phyloP scores from a whole-genome alignment of 2,888 invertebrate species.

The Leptothorax acervorum region DNA sequence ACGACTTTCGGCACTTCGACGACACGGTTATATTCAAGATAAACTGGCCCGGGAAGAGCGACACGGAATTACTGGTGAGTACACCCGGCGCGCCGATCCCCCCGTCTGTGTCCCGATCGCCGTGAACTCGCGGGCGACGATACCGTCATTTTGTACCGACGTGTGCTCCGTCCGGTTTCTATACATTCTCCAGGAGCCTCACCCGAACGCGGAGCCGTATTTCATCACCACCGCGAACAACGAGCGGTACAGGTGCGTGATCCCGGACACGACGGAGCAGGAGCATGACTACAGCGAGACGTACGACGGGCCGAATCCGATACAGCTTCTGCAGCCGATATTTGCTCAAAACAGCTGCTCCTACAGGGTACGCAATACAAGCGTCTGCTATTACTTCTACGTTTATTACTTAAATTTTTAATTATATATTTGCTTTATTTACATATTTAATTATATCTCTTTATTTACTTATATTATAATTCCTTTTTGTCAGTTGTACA shows the following conservation, averaged over 20 bases:
- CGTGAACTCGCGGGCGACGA: not conserved
- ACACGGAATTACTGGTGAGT: constrained; percentile 84
- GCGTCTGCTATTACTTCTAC: no score
- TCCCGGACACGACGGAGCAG: constrained; percentile 90
- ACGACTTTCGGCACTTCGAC: constrained; percentile 92
- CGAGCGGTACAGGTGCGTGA: constrained; percentile 93
- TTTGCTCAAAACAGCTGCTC: constrained; percentile 94
- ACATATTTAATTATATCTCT: no score
- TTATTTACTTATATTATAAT: not conserved
- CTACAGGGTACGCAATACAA: constrained; percentile 87
- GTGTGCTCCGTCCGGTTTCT: not conserved
- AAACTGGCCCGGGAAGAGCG: constrained; percentile 90
- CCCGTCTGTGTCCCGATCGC: not conserved
- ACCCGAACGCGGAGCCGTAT: constrained; percentile 87
- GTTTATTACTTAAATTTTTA: no score
- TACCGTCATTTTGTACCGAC: not conserved
- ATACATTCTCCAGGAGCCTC: constrained; percentile 76
- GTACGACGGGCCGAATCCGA: constrained; percentile 91
- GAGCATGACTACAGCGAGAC: constrained; percentile 87
- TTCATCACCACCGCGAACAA: constrained; percentile 91
- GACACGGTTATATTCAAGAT: constrained; percentile 93
- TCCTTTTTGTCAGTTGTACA: not conserved
- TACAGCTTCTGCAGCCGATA: constrained; percentile 92
- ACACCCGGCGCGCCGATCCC: not conserved
- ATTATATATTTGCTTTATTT: no score